Evolutionary conservation across 2,113 vertebrate species (phyloP), one percentile per base, ranked within the genome.

Genomic region (Ranitomeya imitator): DNA sequence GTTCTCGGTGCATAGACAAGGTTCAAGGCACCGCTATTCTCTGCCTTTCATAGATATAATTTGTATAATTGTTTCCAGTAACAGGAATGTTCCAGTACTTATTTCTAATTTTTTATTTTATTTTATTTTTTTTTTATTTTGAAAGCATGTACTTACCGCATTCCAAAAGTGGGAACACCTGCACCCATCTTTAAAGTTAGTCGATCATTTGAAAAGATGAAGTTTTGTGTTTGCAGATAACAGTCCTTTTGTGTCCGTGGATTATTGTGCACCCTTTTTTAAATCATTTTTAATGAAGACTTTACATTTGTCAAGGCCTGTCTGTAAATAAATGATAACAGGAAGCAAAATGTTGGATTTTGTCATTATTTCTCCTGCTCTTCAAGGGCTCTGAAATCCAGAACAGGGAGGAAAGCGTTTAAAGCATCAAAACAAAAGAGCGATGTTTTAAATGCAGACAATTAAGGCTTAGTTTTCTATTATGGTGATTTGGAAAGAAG

Each of bases 31-130:
- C 92, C 96, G 95, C 96, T 95, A 95, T 95, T 96, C 95, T 94
- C 93, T 92, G 95, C 94, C 95, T 98, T 97, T 97, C 97, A 97
- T 94, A 96, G 97, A 97, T 97, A 96, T 97, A 97, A 98, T 99
- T 97, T 97, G 97, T 97, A 96, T 96, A 97, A 97, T 97, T 97
- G 97, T 97, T 94, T 94, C 93, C 93, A 55, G 37, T 54, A 54
- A 60, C 83, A 96, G 96, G 95, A 93, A 95, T 95, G 92, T 94
- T 95, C 90, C 23, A n/a, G 92, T 95, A 93, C 93, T 92, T 61
- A 51, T 77, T 37, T 74, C 37, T 37, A 74, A 52, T 45, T 77
- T 77, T 60, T 77, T 85, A 1, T 1, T 92, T 90, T 4, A 45
- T 45, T 45, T 37, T 37, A 37, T 91, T 93, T 88, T n/a, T 65